Evolutionary conservation across 2,113 vertebrate species (phyloP).

Genomic region (Mohoua ochrocephala): DNA sequence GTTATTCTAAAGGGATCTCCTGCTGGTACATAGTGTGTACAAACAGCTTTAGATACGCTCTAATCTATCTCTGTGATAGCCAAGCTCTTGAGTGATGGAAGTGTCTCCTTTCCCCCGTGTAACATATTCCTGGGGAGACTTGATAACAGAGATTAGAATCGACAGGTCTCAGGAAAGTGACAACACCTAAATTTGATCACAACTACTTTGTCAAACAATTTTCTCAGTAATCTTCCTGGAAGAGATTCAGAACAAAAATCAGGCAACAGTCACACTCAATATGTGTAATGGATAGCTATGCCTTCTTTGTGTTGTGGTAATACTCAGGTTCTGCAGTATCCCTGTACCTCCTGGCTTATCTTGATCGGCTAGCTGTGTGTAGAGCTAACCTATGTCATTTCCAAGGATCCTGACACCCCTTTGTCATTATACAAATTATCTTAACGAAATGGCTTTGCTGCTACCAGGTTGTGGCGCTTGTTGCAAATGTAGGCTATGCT

Average conservation of each 20-base stretch:
- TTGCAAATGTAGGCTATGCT: neutral
- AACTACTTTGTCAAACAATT: neutral
- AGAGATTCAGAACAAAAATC: neutral
- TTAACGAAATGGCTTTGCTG: neutral
- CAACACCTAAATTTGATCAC: neutral
- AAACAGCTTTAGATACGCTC: neutral
- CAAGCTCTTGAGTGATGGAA: neutral
- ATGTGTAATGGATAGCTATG: neutral
- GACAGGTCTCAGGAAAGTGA: neutral
- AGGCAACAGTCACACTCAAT: neutral
- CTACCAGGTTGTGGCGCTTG: neutral
- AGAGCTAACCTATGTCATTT: neutral
- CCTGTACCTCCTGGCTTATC: neutral
- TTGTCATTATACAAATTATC: neutral
- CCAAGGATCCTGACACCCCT: neutral
- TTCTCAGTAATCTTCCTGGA: neutral
- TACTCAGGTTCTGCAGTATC: neutral
- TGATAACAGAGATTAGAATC: neutral
- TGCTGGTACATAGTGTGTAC: neutral
- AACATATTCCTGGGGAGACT: neutral
- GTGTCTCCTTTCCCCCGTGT: neutral
- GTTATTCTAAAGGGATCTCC: conserved; percentile 3
- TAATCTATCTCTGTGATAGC: neutral
- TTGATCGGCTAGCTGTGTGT: neutral
- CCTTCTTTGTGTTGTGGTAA: neutral